Percentiles rank a stretch among this genome's conserved stretches.
Conservation (phyloP, 53 echinoderm and acorn worm genomes). For the Paelopatides confundens region DNA sequence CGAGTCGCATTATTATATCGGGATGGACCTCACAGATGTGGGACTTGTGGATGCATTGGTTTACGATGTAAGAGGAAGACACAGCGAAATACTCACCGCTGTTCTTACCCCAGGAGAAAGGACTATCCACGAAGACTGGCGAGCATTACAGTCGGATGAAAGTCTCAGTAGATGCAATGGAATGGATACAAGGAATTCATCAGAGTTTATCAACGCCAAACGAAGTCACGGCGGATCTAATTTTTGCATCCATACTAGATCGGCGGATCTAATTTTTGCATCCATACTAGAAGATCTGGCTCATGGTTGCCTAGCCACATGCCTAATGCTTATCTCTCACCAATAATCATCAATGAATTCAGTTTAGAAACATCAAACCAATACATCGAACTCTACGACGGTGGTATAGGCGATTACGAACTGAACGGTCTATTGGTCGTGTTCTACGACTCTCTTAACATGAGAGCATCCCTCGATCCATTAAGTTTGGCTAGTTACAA, state of each 20-base stretch:
- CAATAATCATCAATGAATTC: conserved; percentile 87
- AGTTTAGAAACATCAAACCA: conserved; percentile 59
- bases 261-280: conserved; percentile 72
- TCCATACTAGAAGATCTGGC: neutral
- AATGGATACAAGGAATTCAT: conserved; percentile 63
- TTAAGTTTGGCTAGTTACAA: conserved; percentile 60
- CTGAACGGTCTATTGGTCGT: conserved; percentile 75
- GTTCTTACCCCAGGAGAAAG: conserved; percentile 75
- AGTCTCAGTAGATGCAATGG: conserved; percentile 83
- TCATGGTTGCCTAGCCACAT: conserved; percentile 11
- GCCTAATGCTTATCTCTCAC: conserved; percentile 50
- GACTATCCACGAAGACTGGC: conserved; percentile 71
- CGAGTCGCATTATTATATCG: conserved; percentile 31
- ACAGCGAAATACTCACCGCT: conserved; percentile 58
- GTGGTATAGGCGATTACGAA: conserved; percentile 69
- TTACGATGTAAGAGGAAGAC: conserved; percentile 69
- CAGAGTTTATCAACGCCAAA: conserved; percentile 67
- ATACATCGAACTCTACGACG: conserved; percentile 90
- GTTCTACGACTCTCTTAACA: conserved; percentile 63
- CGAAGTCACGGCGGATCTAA: conserved; percentile 74
- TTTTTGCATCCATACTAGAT: conserved; percentile 66
- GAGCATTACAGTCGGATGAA: conserved; percentile 67
- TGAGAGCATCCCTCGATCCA: conserved; percentile 59
- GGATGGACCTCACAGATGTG: conserved; percentile 68
- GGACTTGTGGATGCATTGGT: conserved; percentile 90